Percentiles rank a stretch among this genome's conserved stretches.
phyloP scores from a whole-genome alignment of 37 sponge, comb jelly and placozoan species.

The Oopsacas minuta region DNA sequence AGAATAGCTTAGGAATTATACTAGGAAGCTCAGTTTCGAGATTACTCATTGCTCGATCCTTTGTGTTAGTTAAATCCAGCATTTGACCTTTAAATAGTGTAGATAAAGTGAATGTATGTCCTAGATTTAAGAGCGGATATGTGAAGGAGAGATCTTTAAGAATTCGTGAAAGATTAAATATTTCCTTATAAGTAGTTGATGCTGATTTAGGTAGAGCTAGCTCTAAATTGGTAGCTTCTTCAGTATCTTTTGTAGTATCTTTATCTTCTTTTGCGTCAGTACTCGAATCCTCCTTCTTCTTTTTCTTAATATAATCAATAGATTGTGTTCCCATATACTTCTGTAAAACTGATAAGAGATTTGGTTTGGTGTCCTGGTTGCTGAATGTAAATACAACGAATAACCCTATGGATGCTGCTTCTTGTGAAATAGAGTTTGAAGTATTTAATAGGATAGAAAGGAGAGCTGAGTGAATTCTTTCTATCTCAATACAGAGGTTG shows the following conservation, averaged over 20 bases:
- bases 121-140: not conserved
- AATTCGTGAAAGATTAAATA: not conserved
- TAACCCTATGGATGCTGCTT: not conserved
- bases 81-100: not conserved
- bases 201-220: not conserved
- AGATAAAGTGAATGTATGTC: not conserved
- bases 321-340: slow-evolving; percentile 9
- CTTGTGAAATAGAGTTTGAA: not conserved
- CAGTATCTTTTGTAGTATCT: not conserved
- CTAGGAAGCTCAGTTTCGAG: not conserved
- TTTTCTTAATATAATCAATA: slow-evolving; percentile 15
- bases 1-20: not conserved
- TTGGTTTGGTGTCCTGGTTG: not conserved
- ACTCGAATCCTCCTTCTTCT: not conserved
- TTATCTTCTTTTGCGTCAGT: not conserved
- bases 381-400: not conserved
- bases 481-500: slow-evolving; percentile 61
- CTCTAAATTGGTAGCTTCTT: not conserved
- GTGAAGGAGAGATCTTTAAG: not conserved
- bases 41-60: not conserved
- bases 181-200: not conserved
- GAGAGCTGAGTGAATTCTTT: slow-evolving; percentile 20
- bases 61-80: not conserved
- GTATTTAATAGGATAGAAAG: not conserved
- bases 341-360: not conserved